phyloP scores from a whole-genome alignment of 2,113 vertebrate species.

The Platysternon megacephalum region DNA sequence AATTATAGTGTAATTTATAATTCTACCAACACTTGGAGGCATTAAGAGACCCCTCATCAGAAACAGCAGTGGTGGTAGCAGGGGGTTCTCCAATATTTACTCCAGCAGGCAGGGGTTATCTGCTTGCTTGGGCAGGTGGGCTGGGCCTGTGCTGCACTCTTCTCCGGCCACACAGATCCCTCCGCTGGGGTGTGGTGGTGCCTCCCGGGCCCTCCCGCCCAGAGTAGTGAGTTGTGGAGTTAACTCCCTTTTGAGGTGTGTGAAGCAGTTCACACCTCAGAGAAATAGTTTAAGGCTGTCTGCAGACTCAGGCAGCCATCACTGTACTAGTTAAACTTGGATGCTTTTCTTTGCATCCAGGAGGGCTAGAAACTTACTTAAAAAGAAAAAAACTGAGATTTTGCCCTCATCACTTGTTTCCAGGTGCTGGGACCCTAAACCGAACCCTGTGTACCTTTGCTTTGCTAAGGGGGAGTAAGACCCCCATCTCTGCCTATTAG shows the following conservation, averaged over 20 bases:
- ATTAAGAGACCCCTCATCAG: background rate
- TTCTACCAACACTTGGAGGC: background rate
- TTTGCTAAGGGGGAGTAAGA: background rate
- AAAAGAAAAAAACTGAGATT: background rate
- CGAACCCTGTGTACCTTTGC: background rate
- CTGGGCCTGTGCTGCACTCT: background rate
- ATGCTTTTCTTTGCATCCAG: background rate
- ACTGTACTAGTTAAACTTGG: slow-evolving; percentile 34
- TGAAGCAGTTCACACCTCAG: slow-evolving; percentile 46
- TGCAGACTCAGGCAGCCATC: slow-evolving; percentile 3
- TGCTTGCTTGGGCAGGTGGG: slow-evolving; percentile 27
- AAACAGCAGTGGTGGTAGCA: background rate
- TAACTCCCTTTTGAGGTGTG: slow-evolving; percentile 39
- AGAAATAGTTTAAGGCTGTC: background rate
- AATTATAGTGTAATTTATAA: slow-evolving; percentile 45
- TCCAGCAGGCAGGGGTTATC: slow-evolving; percentile 3
- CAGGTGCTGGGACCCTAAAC: background rate
- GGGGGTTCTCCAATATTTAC: background rate
- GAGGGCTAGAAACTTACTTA: background rate
- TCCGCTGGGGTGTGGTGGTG: too few species aligned
- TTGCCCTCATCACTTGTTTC: background rate
- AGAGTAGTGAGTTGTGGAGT: background rate
- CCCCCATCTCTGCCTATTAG: background rate
- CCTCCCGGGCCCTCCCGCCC: background rate
- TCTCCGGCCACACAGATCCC: background rate